phyloP scores from a whole-genome alignment of 1,140 invertebrate genomes.

The Pissodes strobi region DNA sequence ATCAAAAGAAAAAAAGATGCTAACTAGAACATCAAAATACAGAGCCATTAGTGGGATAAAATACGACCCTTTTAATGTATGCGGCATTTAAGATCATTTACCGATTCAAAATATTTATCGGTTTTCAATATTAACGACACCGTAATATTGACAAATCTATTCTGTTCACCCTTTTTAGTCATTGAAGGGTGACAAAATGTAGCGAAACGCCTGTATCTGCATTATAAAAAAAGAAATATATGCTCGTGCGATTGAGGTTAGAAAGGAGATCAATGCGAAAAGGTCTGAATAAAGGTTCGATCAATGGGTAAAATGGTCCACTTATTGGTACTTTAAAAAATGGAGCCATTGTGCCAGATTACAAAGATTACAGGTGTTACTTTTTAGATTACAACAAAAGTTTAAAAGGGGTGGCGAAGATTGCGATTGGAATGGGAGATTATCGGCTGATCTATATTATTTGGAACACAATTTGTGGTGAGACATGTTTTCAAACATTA shows the following conservation, averaged over 20 bases:
- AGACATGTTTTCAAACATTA: constrained; percentile 23
- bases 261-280: constrained; percentile 26
- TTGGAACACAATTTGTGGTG: constrained; percentile 18
- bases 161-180: constrained; percentile 5
- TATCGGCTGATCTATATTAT: constrained; percentile 32
- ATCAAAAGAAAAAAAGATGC: constrained; percentile 26
- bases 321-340: constrained; percentile 40
- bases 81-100: constrained; percentile 30
- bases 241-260: constrained; percentile 33
- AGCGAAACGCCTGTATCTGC: constrained; percentile 16
- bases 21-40: constrained; percentile 38
- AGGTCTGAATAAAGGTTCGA: constrained; percentile 16
- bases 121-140: constrained; percentile 43
- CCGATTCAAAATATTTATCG: constrained; percentile 48
- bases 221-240: constrained; percentile 22
- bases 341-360: constrained; percentile 26
- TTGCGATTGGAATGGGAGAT: constrained; percentile 16
- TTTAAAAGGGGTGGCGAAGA: constrained; percentile 20
- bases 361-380: constrained; percentile 39
- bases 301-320: constrained; percentile 35
- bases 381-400: constrained; percentile 22
- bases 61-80: constrained; percentile 31
- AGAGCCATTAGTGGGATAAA: constrained; percentile 20
- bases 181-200: constrained; percentile 23
- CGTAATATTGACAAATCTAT: constrained; percentile 48